Evolutionary conservation across 2,113 vertebrate species (phyloP).

Genomic region (Labeo catla): DNA sequence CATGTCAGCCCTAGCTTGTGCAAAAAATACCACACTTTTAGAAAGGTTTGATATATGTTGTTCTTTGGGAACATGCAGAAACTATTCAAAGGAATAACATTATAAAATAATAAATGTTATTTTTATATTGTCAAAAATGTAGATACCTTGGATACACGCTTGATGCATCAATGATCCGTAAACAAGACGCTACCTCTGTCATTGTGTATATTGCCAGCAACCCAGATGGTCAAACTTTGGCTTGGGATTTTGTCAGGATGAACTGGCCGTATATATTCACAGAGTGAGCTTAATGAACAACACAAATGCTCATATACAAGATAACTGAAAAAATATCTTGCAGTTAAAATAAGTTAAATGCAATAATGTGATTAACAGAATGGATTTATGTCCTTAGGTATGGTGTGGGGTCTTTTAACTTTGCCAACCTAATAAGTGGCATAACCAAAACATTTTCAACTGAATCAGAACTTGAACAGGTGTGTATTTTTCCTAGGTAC

Average conservation of each 20-base stretch:
- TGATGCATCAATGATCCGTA: conserved; percentile 80
- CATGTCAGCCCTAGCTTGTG: conserved; percentile 82
- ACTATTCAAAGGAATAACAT: not conserved
- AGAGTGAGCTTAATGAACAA: conserved; percentile 77
- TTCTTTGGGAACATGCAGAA: not conserved
- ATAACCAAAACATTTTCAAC: conserved; percentile 83
- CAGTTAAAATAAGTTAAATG: not conserved
- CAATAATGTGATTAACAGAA: not conserved
- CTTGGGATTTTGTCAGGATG: conserved; percentile 84
- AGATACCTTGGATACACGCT: conserved; percentile 85
- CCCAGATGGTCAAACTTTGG: conserved; percentile 78
- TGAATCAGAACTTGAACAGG: conserved; percentile 81
- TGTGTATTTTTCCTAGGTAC: conserved; percentile 45
- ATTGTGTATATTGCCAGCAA: conserved; percentile 83
- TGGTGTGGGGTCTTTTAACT: conserved; percentile 87
- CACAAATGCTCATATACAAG: not conserved
- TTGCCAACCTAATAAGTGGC: conserved; percentile 78
- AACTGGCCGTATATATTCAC: conserved; percentile 81
- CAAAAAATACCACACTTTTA: conserved; percentile 73
- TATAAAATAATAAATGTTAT: not conserved
- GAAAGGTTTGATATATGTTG: conserved; percentile 72
- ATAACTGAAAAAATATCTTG: not conserved
- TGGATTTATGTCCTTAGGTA: conserved; percentile 72
- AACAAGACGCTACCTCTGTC: conserved; percentile 84
- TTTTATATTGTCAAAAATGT: not conserved